Base-by-base conservation (phyloP, 2,888 invertebrate genomes). In the Cryptus armator region DNA sequence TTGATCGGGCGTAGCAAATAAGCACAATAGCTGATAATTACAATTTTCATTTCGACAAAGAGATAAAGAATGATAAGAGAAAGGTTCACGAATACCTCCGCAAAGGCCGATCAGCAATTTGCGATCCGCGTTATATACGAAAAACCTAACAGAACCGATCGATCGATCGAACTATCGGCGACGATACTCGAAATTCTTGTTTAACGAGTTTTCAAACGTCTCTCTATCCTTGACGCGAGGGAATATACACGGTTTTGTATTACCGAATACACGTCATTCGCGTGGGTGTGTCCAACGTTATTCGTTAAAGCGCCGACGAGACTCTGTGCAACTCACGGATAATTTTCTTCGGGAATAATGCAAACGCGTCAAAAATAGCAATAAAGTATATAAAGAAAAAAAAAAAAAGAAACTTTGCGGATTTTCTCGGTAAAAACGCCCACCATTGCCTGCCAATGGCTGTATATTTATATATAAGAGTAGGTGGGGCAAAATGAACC, bases 161-260 rank as follows among this genome's bases (percentile, higher is more conserved):
- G 74, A 75, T 46, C 12, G 48, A 12, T 46, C 48, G 10, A 14
- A 1, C 12, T 7, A 48, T 14, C 1, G 3, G 24, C 24, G 29
- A 29, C 9, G 4, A 44, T 32, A 12, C 48, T 64, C 48, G 64
- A 75, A 75, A 64, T 64, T 64, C 48, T 24, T 32, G 62, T 16
- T 75, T 75, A 75, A 64, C 46, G 74, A 75, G 74, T 46, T 75
- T 75, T 75, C 64, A 32, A 68, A 68, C 68, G 68, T 51, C 32
- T 48, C 14, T 68, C 24, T 2, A 14, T 24, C 7, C 59, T 37
- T 9, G 37, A 32, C n/a, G 2, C 48, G 48, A 37, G 43, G 19
- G 44, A 59, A 59, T 16, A 44, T 72, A 59, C 14, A 59, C 59
- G 37, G 37, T 37, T 64, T 64, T 16, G 74, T 16, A 75, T 64